phyloP scores from a whole-genome alignment of 2,113 vertebrate genomes.

The Girardinichthys multiradiatus region DNA sequence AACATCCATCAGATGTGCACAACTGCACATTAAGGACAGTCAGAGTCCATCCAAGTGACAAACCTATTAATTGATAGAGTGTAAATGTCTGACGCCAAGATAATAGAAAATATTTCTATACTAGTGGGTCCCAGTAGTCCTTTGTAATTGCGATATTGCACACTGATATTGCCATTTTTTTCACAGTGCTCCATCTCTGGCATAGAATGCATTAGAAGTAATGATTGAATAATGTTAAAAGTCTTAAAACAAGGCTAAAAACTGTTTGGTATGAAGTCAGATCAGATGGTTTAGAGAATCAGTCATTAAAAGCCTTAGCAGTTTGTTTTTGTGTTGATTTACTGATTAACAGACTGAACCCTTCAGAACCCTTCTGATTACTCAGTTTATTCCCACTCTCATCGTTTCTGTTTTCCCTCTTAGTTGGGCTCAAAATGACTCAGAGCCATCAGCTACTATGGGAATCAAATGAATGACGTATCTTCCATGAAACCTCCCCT shows the following conservation, averaged over 20 bases:
- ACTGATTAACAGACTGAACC: background rate
- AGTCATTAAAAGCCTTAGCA: background rate
- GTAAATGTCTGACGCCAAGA: too few relatives aligned
- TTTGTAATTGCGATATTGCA: too few relatives aligned
- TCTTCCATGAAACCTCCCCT: constrained; percentile 10
- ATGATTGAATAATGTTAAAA: background rate
- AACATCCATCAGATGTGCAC: too few relatives aligned
- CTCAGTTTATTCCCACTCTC: background rate
- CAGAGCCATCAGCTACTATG: constrained; percentile 25
- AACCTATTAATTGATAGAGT: too few relatives aligned
- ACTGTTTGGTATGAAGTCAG: background rate
- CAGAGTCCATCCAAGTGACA: too few relatives aligned
- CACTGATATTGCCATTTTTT: too few relatives aligned
- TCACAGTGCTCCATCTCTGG: too few relatives aligned
- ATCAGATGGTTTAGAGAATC: background rate
- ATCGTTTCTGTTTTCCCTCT: background rate
- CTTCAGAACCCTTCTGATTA: background rate
- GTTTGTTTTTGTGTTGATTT: background rate
- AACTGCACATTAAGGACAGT: too few relatives aligned
- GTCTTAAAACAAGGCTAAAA: background rate
- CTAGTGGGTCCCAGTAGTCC: too few relatives aligned
- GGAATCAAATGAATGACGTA: constrained; percentile 46
- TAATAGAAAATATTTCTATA: too few relatives aligned
- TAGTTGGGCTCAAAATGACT: background rate
- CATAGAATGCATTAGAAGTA: background rate